phyloP scores from a whole-genome alignment of 2,113 vertebrate genomes.

The Megaceryle maxima region DNA sequence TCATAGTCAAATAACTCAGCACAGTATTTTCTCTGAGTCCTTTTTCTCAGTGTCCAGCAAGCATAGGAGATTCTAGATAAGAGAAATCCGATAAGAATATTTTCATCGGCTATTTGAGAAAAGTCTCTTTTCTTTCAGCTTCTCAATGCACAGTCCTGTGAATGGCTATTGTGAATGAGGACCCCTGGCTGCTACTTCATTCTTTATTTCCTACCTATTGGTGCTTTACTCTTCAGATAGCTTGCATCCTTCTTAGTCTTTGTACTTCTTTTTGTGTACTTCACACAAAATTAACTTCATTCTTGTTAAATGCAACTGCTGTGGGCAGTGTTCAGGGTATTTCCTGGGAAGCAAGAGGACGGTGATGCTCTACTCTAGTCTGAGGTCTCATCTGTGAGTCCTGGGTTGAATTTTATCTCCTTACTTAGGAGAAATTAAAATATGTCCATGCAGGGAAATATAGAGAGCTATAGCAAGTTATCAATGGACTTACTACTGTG shows the following conservation, averaged over 20 bases:
- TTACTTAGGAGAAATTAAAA: neutral
- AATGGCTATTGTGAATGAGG: neutral
- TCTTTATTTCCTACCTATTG: neutral
- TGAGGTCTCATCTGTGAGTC: neutral
- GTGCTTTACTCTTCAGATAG: neutral
- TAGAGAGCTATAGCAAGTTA: neutral
- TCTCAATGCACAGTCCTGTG: rapidly evolving
- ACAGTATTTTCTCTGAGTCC: neutral
- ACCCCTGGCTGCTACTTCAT: neutral
- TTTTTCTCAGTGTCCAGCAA: neutral
- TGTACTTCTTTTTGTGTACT: neutral
- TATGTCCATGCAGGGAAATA: neutral
- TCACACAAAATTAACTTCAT: neutral
- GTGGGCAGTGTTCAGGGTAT: neutral
- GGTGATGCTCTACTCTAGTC: neutral
- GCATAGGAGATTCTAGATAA: neutral
- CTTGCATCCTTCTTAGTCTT: neutral
- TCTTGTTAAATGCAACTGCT: neutral
- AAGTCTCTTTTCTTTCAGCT: neutral
- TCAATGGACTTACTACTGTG: neutral
- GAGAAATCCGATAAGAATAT: neutral
- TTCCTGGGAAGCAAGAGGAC: neutral
- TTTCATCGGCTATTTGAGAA: neutral
- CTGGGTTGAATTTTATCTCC: neutral
- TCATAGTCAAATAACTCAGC: neutral